Evolutionary conservation across 1,140 invertebrate genomes (phyloP).

Genomic region (Goniozus legneri): DNA sequence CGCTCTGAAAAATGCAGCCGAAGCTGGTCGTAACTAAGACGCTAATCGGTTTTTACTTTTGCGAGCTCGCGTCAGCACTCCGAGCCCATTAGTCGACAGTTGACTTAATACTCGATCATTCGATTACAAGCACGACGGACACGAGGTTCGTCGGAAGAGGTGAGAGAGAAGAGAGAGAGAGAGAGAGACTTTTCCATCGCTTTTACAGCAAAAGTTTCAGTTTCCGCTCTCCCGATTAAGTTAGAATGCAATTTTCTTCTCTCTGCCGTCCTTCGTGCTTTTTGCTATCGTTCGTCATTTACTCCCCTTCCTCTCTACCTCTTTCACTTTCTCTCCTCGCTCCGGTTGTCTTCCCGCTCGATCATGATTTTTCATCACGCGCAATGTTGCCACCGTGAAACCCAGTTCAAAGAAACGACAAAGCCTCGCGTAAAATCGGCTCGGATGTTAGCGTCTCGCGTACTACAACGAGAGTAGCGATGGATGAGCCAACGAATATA

Average conservation of each 20-base stretch:
- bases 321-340: background rate
- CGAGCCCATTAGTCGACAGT: constrained; percentile 27
- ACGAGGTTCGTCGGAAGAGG: no score
- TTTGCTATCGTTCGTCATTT: background rate
- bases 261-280: constrained; percentile 9
- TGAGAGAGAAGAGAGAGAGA: constrained; percentile 7
- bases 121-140: no score
- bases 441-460: no score
- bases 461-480: no score
- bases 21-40: no score
- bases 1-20: no score
- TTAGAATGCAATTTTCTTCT: constrained; percentile 30
- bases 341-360: background rate
- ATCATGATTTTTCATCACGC: no score
- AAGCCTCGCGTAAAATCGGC: no score
- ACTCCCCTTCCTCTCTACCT: background rate
- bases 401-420: background rate
- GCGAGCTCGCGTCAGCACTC: no score
- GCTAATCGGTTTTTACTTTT: no score
- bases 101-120: constrained; percentile 31
- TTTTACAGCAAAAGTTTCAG: constrained; percentile 25
- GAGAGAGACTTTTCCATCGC: constrained; percentile 19
- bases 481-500: no score
- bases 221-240: constrained; percentile 26
- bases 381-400: no score